A percentile compares a stretch with the other conserved stretches of the same genome.
Evolutionary conservation across 2,888 invertebrate genomes (phyloP).

Genomic region (Luffia ferchaultella): DNA sequence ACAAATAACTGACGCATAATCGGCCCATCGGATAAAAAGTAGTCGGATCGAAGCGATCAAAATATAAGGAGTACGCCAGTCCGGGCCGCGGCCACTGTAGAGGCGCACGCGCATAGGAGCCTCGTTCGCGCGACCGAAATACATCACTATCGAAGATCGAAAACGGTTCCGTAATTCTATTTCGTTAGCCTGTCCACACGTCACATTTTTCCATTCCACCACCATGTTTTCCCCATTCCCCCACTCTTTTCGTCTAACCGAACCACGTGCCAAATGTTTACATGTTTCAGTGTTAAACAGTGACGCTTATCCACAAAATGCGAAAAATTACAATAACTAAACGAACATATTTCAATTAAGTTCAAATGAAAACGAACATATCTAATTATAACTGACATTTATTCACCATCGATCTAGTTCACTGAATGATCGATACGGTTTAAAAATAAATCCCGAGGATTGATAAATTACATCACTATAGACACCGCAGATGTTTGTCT

Average conservation of each 20-base stretch:
- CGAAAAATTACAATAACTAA: too few relatives aligned
- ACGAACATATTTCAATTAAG: background rate
- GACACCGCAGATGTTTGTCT: background rate
- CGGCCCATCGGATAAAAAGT: background rate
- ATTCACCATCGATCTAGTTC: background rate
- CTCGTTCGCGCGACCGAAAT: slow-evolving; percentile 21
- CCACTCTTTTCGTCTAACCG: background rate
- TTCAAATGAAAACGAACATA: background rate
- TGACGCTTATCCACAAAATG: background rate
- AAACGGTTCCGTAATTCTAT: slow-evolving; percentile 36
- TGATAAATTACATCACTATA: background rate
- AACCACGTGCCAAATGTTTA: slow-evolving; percentile 1
- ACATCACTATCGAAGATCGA: slow-evolving; percentile 20
- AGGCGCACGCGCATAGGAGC: slow-evolving; percentile 27
- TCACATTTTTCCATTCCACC: slow-evolving; percentile 28
- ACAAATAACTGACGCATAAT: background rate
- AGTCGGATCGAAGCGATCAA: slow-evolving; percentile 2
- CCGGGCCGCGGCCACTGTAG: slow-evolving; percentile 21
- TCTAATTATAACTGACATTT: background rate
- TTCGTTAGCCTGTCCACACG: slow-evolving; percentile 24
- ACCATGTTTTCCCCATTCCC: background rate
- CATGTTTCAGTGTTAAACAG: background rate
- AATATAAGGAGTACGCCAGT: background rate
- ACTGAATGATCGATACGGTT: background rate
- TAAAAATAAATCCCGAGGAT: background rate